A percentile compares a stretch with the other conserved stretches of the same genome.
These are phyloP conservation scores for Neosilurus hyrtlii DNA, from an alignment of 2,797 vertebrate species.

Conservation along the genomic window DNA sequence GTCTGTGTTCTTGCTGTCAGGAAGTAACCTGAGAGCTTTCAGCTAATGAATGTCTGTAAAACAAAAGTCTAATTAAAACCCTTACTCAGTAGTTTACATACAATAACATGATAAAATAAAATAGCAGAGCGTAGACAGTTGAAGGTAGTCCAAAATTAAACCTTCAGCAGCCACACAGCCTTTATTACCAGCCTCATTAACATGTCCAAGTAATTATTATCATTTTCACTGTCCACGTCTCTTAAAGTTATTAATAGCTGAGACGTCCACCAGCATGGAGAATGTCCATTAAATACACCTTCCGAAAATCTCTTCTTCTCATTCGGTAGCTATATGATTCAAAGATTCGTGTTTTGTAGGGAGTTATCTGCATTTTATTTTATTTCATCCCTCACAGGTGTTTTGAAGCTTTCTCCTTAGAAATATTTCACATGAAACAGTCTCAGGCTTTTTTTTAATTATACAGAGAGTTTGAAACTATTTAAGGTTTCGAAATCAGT, in stretches of 20 bases:
- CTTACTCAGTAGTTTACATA: conserved; percentile 28
- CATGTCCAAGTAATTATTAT: neutral
- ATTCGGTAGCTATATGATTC: neutral
- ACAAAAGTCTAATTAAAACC: conserved; percentile 38
- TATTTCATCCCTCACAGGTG: neutral
- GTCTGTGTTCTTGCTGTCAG: conserved; percentile 19
- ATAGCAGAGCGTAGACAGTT: conserved; percentile 6
- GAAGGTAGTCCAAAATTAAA: neutral
- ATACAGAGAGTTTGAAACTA: neutral
- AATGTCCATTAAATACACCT: neutral
- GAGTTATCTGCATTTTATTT: neutral
- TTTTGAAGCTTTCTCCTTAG: conserved; percentile 3
- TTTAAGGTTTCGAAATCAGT: neutral
- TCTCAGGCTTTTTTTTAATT: neutral
- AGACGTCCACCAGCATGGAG: neutral
- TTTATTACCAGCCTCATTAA: neutral
- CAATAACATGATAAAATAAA: conserved; percentile 6
- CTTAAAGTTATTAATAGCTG: neutral
- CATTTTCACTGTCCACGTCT: neutral
- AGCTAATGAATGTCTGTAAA: conserved; percentile 43
- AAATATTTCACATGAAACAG: conserved; percentile 4
- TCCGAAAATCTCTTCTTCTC: neutral
- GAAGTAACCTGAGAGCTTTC: conserved; percentile 27
- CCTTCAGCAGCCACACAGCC: neutral
- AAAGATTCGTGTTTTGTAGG: neutral